Evolutionary conservation across 2,113 vertebrate genomes (phyloP), one percentile per base, ranked within the genome.

Genomic region (cattle (Bos taurus)): DNA sequence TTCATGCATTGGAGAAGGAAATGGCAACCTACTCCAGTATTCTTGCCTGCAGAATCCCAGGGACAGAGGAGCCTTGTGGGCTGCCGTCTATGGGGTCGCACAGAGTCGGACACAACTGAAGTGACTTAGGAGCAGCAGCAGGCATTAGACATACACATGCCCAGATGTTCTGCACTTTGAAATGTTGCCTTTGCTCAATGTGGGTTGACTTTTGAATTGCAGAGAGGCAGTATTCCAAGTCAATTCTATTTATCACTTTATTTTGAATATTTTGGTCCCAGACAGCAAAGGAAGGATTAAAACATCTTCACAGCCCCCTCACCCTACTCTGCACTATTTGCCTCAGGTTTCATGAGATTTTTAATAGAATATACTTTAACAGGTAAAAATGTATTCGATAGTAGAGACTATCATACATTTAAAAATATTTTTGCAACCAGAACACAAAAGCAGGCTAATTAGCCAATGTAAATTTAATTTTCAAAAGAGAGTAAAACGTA

Each of bases 101-200:
- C 43, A 46, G 43, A 46, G 6, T 46, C 6, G 6, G 43, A 46
- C 6, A 46, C 43, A 7, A 46, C 43, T 46, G 43, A 46, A 46
- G 43, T 1, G 43, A 46, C 43, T 46, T 46, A 46, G 43, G 43
- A 46, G 43, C 43, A 46, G 43, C 43, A 46, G 36, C 60, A 83
- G 98, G 67, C 95, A 95, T 97, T 94, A 98, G 91, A 97, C 54
- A 83, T 40, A 54, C 84, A 4, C 62, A 43, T 97, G 95, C 84
- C 93, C 98, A 97, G 94, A 88, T 97, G 91, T 97, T 98, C 60
- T 98, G 91, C 96, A 97, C 97, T 98, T 98, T 95, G 98, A 98
- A 98, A 97, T 88, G 60, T 97, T 98, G 95, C 85, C 90, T 97
- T 98, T 95, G 94, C 95, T 94, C 97, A 92, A 40, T 92, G 85